Percentiles rank a stretch among this genome's conserved stretches.
phyloP scores from a whole-genome alignment of 1,140 invertebrate species.

The Phocides pigmalion region DNA sequence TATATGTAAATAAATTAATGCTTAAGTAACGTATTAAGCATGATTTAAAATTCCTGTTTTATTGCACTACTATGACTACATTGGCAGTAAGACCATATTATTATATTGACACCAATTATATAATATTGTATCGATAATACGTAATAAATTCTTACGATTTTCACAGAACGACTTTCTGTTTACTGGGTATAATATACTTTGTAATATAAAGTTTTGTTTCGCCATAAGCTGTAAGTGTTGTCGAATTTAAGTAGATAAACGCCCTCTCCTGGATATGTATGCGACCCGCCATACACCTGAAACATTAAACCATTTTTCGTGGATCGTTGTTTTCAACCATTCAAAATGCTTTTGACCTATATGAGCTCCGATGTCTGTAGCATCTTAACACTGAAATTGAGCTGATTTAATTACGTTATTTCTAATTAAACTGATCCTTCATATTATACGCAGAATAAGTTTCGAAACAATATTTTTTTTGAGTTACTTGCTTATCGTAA shows the following conservation, averaged over 20 bases:
- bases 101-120: constrained; percentile 10
- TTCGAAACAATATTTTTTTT: no score
- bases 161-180: constrained; percentile 35
- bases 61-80: constrained; percentile 32
- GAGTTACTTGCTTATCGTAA: no score
- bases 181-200: constrained; percentile 96
- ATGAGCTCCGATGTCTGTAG: no score
- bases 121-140: background rate
- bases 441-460: no score
- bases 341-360: no score
- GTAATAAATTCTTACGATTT: constrained; percentile 13
- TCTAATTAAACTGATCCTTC: no score
- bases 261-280: constrained; percentile 97
- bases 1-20: background rate
- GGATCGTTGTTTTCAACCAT: no score
- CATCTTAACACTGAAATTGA: no score
- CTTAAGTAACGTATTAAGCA: constrained; percentile 10
- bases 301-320: constrained; percentile 31
- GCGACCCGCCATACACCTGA: constrained; percentile 98
- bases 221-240: constrained; percentile 99
- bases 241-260: constrained; percentile 99
- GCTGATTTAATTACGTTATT: no score
- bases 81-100: constrained; percentile 1
- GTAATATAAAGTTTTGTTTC: constrained; percentile 99
- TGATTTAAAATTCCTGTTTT: constrained; percentile 38